A percentile compares a stretch with the other conserved stretches of the same genome.
These are phyloP conservation scores for Mastacembelus armatus DNA, from an alignment of 2,797 vertebrate species.

Conservation along the genomic window DNA sequence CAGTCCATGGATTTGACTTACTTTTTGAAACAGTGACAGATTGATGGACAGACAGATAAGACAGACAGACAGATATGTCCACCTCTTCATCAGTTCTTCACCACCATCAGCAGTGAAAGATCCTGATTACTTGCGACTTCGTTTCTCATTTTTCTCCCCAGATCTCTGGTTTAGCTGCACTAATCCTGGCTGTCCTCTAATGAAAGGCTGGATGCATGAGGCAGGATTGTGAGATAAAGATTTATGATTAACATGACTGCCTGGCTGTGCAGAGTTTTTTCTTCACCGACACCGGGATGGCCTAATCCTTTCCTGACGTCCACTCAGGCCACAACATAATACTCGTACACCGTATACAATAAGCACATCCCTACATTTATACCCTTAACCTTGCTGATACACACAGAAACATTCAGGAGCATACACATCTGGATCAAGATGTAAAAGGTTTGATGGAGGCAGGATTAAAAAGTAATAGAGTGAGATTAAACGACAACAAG, in stretches of 20 bases:
- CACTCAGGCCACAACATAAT: conserved; percentile 46
- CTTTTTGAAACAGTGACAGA: neutral
- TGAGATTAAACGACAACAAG: neutral
- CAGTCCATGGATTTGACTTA: conserved; percentile 8
- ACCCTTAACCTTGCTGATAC: conserved; percentile 3
- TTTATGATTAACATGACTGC: conserved; percentile 84
- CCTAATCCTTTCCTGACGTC: conserved; percentile 74
- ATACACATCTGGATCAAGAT: neutral
- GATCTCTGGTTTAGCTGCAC: conserved; percentile 69
- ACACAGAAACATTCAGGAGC: neutral
- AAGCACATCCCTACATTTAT: conserved; percentile 14
- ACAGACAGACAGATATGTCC: neutral
- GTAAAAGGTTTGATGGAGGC: conserved; percentile 4
- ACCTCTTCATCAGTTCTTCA: neutral
- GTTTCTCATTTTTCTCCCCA: conserved; percentile 57
- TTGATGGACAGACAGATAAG: neutral
- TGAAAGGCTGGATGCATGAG: conserved; percentile 74
- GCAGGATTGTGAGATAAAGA: conserved; percentile 83
- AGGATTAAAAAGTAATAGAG: neutral
- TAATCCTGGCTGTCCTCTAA: conserved; percentile 81
- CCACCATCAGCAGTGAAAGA: neutral
- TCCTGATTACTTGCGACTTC: conserved; percentile 40
- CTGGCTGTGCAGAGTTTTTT: conserved; percentile 67
- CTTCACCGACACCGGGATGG: conserved; percentile 58
- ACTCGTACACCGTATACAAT: conserved; percentile 28